Conservation (phyloP, 64 coral and sea anemone genomes). For the Acropora tenuis region DNA sequence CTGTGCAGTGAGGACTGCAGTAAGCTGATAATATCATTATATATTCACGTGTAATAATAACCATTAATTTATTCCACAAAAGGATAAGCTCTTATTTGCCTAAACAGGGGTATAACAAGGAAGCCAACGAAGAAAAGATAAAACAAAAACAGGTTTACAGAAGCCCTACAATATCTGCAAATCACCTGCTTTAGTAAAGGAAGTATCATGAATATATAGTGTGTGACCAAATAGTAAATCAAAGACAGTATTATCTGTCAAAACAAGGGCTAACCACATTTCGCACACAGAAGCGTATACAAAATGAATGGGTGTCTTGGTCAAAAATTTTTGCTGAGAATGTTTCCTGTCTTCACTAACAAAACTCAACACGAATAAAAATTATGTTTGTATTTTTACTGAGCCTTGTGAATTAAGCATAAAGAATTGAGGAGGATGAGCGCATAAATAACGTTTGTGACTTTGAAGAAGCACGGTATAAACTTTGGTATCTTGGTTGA, state of each 20-base stretch:
- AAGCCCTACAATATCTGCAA: not conserved
- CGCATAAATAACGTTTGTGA: too few relatives aligned
- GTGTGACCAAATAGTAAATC: not conserved
- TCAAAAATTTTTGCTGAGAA: not conserved
- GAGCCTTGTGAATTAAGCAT: too few relatives aligned
- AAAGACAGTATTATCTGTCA: not conserved
- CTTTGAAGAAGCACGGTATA: too few relatives aligned
- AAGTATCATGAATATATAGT: not conserved
- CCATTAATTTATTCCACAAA: not conserved
- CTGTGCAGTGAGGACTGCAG: not conserved
- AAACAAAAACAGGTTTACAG: not conserved
- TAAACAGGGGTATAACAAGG: not conserved
- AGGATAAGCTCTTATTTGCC: too few relatives aligned
- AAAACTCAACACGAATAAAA: not conserved
- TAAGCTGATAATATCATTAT: not conserved
- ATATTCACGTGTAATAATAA: not conserved
- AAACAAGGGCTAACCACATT: conserved; percentile 11
- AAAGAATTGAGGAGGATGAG: not conserved
- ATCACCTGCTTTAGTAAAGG: too few relatives aligned
- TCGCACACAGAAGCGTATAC: not conserved
- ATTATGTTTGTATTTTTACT: not conserved
- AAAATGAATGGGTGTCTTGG: not conserved
- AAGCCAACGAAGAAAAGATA: not conserved
- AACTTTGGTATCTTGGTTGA: too few relatives aligned
- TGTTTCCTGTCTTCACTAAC: not conserved